Evolutionary conservation across 2,888 invertebrate genomes (phyloP).

Genomic region (Abrostola tripartita): DNA sequence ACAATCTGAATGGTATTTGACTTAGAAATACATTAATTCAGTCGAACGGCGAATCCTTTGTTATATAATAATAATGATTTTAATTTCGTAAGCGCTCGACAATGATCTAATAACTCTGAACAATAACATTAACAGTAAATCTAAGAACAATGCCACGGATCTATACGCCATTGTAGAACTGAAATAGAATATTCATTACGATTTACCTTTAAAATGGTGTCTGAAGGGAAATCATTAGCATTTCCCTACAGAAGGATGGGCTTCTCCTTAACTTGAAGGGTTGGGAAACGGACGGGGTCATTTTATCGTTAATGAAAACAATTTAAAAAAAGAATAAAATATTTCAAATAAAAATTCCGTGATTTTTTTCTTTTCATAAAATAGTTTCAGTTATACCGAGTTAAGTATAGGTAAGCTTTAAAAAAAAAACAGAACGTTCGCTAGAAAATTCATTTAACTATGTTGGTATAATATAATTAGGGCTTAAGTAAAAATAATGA

Average conservation of each 20-base stretch:
- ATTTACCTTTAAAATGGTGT: conserved; percentile 75
- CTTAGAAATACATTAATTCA: neutral
- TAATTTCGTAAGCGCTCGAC: neutral
- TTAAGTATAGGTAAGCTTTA: too few relatives aligned
- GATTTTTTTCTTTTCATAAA: too few relatives aligned
- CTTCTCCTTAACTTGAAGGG: conserved; percentile 68
- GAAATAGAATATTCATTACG: conserved; percentile 75
- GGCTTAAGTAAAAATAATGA: too few relatives aligned
- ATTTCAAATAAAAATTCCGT: too few relatives aligned
- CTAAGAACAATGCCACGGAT: conserved; percentile 45
- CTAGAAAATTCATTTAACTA: too few relatives aligned
- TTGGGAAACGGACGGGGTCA: conserved; percentile 49
- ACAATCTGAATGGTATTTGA: neutral
- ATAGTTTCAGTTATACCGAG: too few relatives aligned
- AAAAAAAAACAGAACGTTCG: too few relatives aligned
- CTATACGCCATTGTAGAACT: conserved; percentile 45
- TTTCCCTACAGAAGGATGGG: conserved; percentile 79
- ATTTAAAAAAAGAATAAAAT: too few relatives aligned
- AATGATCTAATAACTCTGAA: conserved; percentile 26
- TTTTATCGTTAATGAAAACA: neutral
- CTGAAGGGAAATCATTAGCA: conserved; percentile 84
- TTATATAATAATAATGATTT: conserved; percentile 1
- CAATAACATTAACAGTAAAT: conserved; percentile 49
- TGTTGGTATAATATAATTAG: too few relatives aligned
- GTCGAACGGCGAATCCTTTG: neutral